Conservation (phyloP, 92 coral and sea anemone species). For the Heteractis magnifica region DNA sequence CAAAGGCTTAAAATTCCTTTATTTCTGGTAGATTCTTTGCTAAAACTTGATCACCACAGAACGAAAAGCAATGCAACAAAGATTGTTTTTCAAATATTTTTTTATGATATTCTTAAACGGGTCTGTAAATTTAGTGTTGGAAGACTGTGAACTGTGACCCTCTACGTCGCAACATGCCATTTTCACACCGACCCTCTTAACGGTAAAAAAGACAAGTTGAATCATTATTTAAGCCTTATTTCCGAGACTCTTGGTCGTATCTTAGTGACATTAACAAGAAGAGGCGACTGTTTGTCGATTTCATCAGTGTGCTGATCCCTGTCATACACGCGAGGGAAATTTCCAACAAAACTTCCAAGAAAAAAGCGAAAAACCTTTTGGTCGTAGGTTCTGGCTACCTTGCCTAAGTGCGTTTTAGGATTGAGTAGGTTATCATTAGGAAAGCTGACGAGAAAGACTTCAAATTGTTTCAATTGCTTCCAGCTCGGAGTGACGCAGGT, state of each 20-base stretch:
- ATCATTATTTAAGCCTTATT: conserved; percentile 1
- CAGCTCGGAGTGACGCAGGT: not conserved
- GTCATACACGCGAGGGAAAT: not conserved
- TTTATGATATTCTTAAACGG: not conserved
- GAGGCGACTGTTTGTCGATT: conserved; percentile 3
- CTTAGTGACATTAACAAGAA: conserved; percentile 2
- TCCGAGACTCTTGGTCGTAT: not conserved
- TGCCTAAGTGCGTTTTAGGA: not conserved
- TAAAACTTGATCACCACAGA: no score
- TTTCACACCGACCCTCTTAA: conserved; percentile 1
- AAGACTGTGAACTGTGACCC: conserved; percentile 9
- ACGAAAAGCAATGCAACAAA: no score
- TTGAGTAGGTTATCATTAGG: not conserved
- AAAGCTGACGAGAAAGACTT: not conserved
- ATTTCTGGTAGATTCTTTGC: no score
- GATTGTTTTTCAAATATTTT: not conserved
- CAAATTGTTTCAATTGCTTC: not conserved
- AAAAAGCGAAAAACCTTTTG: not conserved
- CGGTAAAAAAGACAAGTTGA: not conserved
- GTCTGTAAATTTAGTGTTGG: not conserved
- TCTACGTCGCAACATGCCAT: not conserved
- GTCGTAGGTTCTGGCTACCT: not conserved
- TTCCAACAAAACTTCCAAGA: not conserved
- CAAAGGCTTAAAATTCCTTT: no score
- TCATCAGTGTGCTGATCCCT: not conserved